Evolutionary conservation across 1,140 invertebrate species (phyloP), one percentile per base, ranked within the genome.

Genomic region (Rhagoletis pomonella): DNA sequence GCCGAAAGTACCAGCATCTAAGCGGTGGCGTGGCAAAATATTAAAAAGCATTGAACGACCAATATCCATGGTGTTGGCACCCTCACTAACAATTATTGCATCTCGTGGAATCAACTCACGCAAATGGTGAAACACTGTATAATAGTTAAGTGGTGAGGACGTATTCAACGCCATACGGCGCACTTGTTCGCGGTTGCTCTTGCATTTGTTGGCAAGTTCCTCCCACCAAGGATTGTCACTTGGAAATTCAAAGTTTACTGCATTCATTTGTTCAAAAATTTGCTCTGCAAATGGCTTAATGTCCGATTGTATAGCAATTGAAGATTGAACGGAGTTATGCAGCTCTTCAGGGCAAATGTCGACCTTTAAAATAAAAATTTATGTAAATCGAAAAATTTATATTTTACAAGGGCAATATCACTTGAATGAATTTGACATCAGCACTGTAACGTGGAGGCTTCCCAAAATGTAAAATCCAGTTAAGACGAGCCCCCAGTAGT

Each of bases 391-490:
- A 5, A 55, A 55, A 55, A 7, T 55, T 55, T 10, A 55, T 10
- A 55, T 55, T 55, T 55, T 10, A 55, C 50, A 55, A 55, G 10
- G 50, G 29, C 1, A 55, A 55, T 7, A 55, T 55, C 86, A 88
- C 87, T 94, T 99, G 98, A 90, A 99, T 98, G 85, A 99, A 93
- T 94, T 98, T 98, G 0, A 98, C 97, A 92, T 97, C 94, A 39
- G 95, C 93, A 50, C 95, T 94, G 93, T 96, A 99, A 50, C 98
- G 94, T 19, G 98, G 98, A n/a, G 96, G 94, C 84, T 96, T 95
- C 12, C 98, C 98, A 94, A 99, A 99, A 94, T 99, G 98, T 59
- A 99, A 94, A 93, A 99, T 99, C 98, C 98, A 99, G 93, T 99
- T 99, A 1, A 99, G 94, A 87, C 98, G 94, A 2, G 98, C 98